A percentile compares a stretch with the other conserved stretches of the same genome.
These are phyloP conservation scores for Calosoma granatense DNA, from an alignment of 1,140 invertebrate species.

Conservation along the genomic window DNA sequence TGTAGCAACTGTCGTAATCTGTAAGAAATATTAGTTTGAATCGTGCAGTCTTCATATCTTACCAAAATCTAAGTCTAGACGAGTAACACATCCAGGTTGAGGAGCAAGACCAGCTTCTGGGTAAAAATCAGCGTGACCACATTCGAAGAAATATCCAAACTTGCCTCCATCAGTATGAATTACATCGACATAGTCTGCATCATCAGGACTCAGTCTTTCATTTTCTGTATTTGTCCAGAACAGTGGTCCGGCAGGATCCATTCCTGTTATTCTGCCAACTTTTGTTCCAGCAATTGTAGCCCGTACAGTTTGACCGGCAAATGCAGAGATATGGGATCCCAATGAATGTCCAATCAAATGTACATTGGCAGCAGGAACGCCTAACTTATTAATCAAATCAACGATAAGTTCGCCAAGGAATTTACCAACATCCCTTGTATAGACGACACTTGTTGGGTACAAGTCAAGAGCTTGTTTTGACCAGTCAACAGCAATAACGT, in stretches of 20 bases:
- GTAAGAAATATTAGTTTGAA: too few relatives aligned
- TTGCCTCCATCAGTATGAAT: slow-evolving; percentile 77
- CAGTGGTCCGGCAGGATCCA: slow-evolving; percentile 5
- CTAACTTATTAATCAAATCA: slow-evolving; percentile 12
- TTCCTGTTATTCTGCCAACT: not conserved
- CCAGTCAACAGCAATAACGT: slow-evolving; percentile 50
- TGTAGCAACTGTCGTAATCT: too few relatives aligned
- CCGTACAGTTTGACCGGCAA: not conserved
- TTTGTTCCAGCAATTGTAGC: slow-evolving; percentile 8
- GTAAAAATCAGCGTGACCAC: not conserved
- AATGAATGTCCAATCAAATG: slow-evolving; percentile 49
- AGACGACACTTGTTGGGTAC: slow-evolving; percentile 16
- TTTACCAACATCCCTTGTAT: slow-evolving; percentile 17
- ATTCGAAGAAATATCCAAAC: not conserved
- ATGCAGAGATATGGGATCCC: not conserved
- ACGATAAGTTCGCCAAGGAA: slow-evolving; percentile 16
- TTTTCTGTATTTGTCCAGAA: slow-evolving; percentile 11
- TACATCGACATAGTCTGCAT: slow-evolving; percentile 77
- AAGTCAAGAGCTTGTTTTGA: slow-evolving; percentile 16
- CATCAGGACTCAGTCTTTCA: too few relatives aligned
- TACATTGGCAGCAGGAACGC: slow-evolving; percentile 21
- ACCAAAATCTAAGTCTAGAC: too few relatives aligned
- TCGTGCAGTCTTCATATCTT: too few relatives aligned
- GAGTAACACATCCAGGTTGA: too few relatives aligned
- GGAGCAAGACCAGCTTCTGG: not conserved